Base-by-base conservation (phyloP, 2,888 invertebrate species). In the Volucella inanis region DNA sequence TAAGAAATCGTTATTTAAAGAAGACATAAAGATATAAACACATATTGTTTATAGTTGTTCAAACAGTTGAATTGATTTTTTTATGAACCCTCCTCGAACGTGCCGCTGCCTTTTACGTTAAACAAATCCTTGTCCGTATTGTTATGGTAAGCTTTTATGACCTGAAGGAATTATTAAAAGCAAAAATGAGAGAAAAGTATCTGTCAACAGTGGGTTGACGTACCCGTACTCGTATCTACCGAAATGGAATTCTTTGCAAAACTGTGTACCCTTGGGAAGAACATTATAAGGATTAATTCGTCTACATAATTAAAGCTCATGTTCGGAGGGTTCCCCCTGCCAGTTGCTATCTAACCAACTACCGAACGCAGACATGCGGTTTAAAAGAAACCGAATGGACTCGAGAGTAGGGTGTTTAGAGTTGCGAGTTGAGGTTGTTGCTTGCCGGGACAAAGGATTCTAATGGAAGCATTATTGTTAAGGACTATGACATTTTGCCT, bases 231-330 rank as follows among this genome's bases (percentile, higher is more conserved):
- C 18, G 2, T 22, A 38, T 65, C 43, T 50, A 50, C 52, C 14
- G 14, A 6, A 31, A 47, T 11, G 31, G 18, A 41, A 64, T 14
- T 64, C 43, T 22, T 50, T 57, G 10, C 14, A 52, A 41, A 22
- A 47, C 6, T 41, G 10, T 31, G 22, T 43, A 31, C 67, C 3
- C 41, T 14, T 45, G 18, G 31, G 50, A 43, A 12, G 14, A n/a
- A 59, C 39, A 72, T 18, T 38, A 49, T 61, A 38, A 52, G 59
- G 65, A 82, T 72, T 77, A 82, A 77, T 82, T 43, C 41, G 38
- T 50, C 14, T 47, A 14, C 54, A 74, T 74, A 79, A 79, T 61
- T 79, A 79, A 52, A 39, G 39, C 59, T 79, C 45, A 15, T 72
- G 45, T 79, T 72, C n/a, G 14, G 9, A 22, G 10, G 18, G 43